These are phyloP conservation scores for Himalopsyche kuldschensis DNA, from an alignment of 2,888 invertebrate genomes.

Conservation along the genomic window DNA sequence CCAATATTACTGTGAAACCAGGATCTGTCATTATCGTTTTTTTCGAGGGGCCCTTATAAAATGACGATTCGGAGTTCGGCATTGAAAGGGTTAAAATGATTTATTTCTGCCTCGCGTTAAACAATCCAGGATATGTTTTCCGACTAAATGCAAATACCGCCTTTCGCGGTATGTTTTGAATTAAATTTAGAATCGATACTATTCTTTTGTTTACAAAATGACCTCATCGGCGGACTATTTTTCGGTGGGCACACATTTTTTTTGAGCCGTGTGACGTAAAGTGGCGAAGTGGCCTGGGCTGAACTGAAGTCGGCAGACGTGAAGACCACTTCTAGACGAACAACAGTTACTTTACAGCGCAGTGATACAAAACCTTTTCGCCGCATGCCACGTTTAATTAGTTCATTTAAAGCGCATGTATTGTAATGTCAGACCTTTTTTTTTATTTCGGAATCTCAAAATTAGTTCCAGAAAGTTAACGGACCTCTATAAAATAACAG, in stretches of 20 bases:
- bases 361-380: background rate
- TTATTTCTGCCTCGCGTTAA: too few relatives aligned
- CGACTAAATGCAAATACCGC: background rate
- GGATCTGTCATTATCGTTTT: too few relatives aligned
- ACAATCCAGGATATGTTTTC: too few relatives aligned
- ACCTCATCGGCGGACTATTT: background rate
- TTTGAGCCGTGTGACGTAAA: background rate
- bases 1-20: too few relatives aligned
- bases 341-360: background rate
- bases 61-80: too few relatives aligned
- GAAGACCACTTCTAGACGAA: background rate
- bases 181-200: background rate
- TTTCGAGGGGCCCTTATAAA: too few relatives aligned
- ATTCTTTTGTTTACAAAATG: background rate
- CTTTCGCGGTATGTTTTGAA: background rate
- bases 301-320: background rate
- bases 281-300: background rate
- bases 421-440: too few relatives aligned
- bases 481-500: too few relatives aligned
- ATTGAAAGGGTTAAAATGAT: too few relatives aligned
- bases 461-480: too few relatives aligned
- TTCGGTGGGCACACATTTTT: background rate
- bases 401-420: too few relatives aligned
- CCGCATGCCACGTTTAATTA: background rate
- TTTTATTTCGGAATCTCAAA: too few relatives aligned